phyloP scores from a whole-genome alignment of 2,797 vertebrate species.

The Nannoperca obscura region DNA sequence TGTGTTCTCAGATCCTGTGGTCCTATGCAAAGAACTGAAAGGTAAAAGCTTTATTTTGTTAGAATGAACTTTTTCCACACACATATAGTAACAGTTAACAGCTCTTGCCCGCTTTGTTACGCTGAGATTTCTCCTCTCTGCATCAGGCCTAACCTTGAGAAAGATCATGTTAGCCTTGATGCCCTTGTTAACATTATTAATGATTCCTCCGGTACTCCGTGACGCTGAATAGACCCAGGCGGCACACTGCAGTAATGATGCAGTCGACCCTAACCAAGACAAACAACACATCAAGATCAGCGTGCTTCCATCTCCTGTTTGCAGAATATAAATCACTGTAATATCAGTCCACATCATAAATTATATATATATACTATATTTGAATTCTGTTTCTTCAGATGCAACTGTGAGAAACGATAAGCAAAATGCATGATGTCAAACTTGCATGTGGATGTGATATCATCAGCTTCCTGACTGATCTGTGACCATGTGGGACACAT shows the following conservation, averaged over 20 bases:
- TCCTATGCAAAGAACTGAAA: not conserved
- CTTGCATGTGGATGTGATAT: not conserved
- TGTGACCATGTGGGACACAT: constrained; percentile 50
- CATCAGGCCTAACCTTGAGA: constrained; percentile 36
- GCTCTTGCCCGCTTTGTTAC: not conserved
- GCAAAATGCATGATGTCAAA: constrained; percentile 12
- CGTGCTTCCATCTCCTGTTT: constrained; percentile 29
- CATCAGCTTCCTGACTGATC: constrained; percentile 38
- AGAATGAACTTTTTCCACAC: not conserved
- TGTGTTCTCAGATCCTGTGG: not conserved
- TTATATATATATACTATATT: not conserved
- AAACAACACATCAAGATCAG: constrained; percentile 43
- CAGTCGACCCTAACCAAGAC: constrained; percentile 39
- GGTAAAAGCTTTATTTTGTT: not conserved
- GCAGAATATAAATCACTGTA: constrained; percentile 25
- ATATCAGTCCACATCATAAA: not conserved
- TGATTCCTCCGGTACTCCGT: constrained; percentile 31
- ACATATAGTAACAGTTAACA: not conserved
- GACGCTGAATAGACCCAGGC: constrained; percentile 26
- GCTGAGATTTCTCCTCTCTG: constrained; percentile 13
- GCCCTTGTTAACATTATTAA: constrained; percentile 68
- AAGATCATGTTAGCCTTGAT: constrained; percentile 17
- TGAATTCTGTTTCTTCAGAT: not conserved
- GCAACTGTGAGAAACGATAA: not conserved
- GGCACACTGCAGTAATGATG: constrained; percentile 39